A percentile compares a stretch with the other conserved stretches of the same genome.
These are phyloP conservation scores for Sakesphorus luctuosus DNA, from an alignment of 2,113 vertebrate genomes.

Conservation along the genomic window DNA sequence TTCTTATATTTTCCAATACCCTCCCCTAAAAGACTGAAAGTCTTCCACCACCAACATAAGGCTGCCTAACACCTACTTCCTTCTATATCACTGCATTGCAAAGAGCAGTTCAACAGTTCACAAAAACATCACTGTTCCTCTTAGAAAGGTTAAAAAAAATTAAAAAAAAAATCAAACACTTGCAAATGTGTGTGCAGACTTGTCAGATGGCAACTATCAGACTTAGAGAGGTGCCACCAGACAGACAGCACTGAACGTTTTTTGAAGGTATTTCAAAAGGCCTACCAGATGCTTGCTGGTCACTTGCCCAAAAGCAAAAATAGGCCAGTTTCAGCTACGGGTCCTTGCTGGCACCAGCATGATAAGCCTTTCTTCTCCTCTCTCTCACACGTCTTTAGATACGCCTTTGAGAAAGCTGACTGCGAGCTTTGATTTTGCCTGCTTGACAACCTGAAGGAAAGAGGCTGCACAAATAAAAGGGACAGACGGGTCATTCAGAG, in stretches of 20 bases:
- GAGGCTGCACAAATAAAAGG: background rate
- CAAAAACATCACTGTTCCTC: background rate
- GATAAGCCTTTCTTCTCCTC: background rate
- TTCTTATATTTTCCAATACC: background rate
- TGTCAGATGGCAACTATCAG: constrained; percentile 33
- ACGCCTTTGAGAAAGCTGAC: background rate
- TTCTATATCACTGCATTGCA: background rate
- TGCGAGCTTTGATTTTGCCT: constrained; percentile 28
- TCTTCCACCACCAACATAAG: background rate
- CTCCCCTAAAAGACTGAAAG: background rate
- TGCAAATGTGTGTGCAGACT: background rate
- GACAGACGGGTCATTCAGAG: background rate
- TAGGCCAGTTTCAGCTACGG: background rate
- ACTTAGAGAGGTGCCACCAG: constrained; percentile 10
- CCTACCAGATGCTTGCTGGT: constrained; percentile 23
- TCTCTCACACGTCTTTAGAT: background rate
- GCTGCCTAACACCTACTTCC: background rate
- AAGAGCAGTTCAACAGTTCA: background rate
- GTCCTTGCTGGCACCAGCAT: background rate
- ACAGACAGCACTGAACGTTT: constrained; percentile 3
- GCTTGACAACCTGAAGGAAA: background rate
- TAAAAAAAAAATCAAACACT: background rate
- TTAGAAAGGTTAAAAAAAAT: background rate
- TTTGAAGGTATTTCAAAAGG: constrained; percentile 41
- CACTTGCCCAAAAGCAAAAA: constrained; percentile 39